These are phyloP conservation scores for Isotomurus palustris DNA, from an alignment of 2,888 invertebrate species.

Conservation along the genomic window DNA sequence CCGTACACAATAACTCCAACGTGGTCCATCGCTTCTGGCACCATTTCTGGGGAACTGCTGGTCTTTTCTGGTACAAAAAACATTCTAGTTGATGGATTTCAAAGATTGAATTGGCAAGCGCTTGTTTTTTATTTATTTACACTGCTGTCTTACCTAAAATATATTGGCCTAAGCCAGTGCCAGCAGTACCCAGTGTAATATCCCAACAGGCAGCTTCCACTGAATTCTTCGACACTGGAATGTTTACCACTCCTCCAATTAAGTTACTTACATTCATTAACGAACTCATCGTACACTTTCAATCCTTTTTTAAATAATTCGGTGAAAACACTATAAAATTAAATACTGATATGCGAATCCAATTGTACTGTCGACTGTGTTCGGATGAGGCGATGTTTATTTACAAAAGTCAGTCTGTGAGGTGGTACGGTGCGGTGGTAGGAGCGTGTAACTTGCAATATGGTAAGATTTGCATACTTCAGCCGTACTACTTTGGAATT, in stretches of 20 bases:
- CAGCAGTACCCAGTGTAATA: slow-evolving; percentile 39
- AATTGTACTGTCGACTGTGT: not conserved
- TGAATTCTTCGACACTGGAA: slow-evolving; percentile 12
- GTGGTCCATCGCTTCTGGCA: slow-evolving; percentile 43
- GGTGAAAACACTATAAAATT: not conserved
- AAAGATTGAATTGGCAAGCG: not conserved
- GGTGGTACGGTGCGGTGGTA: not conserved
- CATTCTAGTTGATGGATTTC: not conserved
- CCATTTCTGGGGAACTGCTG: slow-evolving; percentile 28
- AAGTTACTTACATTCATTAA: slow-evolving; percentile 25
- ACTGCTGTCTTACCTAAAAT: slow-evolving; percentile 20
- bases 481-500: too few species aligned
- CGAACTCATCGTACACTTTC: slow-evolving; percentile 14
- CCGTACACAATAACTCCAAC: slow-evolving; percentile 39
- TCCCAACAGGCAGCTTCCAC: slow-evolving; percentile 42
- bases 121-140: not conserved
- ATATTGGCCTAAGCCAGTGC: slow-evolving; percentile 35
- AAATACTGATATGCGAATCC: not conserved
- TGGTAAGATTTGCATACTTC: too few species aligned
- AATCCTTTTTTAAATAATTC: not conserved
- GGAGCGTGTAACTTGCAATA: not conserved
- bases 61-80: slow-evolving; percentile 19
- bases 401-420: too few species aligned
- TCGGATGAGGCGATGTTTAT: too few species aligned
- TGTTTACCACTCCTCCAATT: slow-evolving; percentile 22